phyloP scores from a whole-genome alignment of 2,888 invertebrate genomes.

The Pedicia rivosa region DNA sequence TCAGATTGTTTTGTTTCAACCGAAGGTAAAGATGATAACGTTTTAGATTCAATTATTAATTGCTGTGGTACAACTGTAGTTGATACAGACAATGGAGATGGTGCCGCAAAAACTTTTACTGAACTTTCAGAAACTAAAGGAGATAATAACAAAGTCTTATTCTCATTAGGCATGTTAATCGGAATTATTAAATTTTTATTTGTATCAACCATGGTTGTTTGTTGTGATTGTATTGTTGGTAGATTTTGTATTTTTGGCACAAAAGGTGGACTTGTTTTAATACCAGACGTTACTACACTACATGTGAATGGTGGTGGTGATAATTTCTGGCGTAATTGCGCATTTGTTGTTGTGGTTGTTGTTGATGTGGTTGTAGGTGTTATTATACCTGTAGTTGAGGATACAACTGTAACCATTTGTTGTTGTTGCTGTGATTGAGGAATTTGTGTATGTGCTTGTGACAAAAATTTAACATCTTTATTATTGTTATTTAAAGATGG shows the following conservation, averaged over 20 bases:
- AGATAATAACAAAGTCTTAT: too few relatives aligned
- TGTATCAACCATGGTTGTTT: too few relatives aligned
- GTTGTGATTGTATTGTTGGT: conserved; percentile 8
- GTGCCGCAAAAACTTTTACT: too few relatives aligned
- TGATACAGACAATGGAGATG: conserved; percentile 8
- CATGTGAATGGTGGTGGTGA: conserved; percentile 33
- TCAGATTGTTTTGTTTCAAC: conserved; percentile 3
- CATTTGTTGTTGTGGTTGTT: conserved; percentile 12
- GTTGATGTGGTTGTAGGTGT: conserved; percentile 20
- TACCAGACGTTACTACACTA: conserved; percentile 10
- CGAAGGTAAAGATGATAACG: not conserved
- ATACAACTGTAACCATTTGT: conserved; percentile 17
- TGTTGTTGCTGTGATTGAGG: conserved; percentile 14
- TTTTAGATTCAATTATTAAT: conserved; percentile 12
- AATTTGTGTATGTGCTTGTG: conserved; percentile 23
- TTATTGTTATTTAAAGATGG: conserved; percentile 17
- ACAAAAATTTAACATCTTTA: conserved; percentile 27
- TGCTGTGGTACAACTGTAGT: conserved; percentile 32
- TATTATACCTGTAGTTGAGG: conserved; percentile 13
- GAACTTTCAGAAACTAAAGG: too few relatives aligned
- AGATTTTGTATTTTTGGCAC: too few relatives aligned
- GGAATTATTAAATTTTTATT: too few relatives aligned
- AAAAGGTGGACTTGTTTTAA: conserved; percentile 5
- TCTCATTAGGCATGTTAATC: too few relatives aligned
- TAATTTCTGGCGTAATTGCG: conserved; percentile 25